phyloP scores from a whole-genome alignment of 2,797 vertebrate species.

The Lemur catta region DNA sequence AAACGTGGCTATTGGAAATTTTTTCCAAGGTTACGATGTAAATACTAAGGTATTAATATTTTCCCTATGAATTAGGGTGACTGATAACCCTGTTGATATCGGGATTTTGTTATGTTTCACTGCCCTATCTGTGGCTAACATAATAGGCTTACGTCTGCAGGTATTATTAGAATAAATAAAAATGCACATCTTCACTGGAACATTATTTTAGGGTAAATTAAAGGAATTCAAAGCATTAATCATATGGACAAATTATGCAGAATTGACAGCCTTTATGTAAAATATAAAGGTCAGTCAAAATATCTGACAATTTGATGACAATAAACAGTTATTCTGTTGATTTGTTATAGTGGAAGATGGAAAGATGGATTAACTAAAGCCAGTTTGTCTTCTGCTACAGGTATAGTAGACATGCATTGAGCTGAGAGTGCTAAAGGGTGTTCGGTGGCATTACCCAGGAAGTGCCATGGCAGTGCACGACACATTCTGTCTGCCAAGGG shows the following conservation, averaged over 20 bases:
- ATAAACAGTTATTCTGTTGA: neutral
- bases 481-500: neutral
- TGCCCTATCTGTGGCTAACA: neutral
- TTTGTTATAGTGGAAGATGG: neutral
- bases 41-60: neutral
- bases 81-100: neutral
- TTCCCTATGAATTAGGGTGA: neutral
- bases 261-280: neutral
- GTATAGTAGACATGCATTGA: neutral
- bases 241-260: neutral
- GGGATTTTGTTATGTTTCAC: neutral
- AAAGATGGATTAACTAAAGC: neutral
- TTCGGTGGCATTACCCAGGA: neutral
- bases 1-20: neutral
- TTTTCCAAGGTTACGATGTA: neutral
- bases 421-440: neutral
- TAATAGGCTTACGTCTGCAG: neutral
- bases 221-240: neutral
- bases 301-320: neutral
- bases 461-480: fast-evolving
- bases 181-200: neutral
- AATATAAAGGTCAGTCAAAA: neutral
- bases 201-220: conserved; percentile 14
- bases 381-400: neutral
- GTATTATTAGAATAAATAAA: neutral